Conservation (phyloP, 1,140 invertebrate species). For the Helicorthomorpha holstii region DNA sequence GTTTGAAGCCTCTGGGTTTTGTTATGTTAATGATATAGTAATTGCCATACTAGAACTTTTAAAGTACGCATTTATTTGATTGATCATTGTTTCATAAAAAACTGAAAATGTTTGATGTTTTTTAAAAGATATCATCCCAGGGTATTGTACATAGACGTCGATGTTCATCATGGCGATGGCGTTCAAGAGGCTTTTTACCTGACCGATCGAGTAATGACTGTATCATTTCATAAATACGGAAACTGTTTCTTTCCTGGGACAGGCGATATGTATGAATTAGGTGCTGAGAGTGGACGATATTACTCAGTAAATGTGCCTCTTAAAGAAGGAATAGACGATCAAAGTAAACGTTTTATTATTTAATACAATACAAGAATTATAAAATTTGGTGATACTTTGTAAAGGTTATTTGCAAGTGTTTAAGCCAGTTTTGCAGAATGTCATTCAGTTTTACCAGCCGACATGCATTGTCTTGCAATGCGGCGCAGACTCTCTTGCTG, state of each 20-base stretch:
- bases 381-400: slow-evolving; percentile 7
- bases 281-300: slow-evolving; percentile 77
- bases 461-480: slow-evolving; percentile 88
- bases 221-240: slow-evolving; percentile 98
- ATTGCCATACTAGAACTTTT: slow-evolving; percentile 92
- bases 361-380: slow-evolving; percentile 1
- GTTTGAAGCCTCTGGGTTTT: slow-evolving; percentile 94
- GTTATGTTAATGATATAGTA: slow-evolving; percentile 98
- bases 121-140: slow-evolving; percentile 68
- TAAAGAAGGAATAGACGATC: slow-evolving; percentile 91
- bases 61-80: slow-evolving; percentile 31
- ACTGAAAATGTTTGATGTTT: slow-evolving; percentile 5
- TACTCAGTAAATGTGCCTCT: slow-evolving; percentile 95
- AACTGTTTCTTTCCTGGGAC: slow-evolving; percentile 97
- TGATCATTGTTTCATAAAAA: background rate
- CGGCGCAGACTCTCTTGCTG: slow-evolving; percentile 92
- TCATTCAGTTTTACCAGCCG: slow-evolving; percentile 93
- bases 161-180: slow-evolving; percentile 98
- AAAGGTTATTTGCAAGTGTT: slow-evolving; percentile 68
- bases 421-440: slow-evolving; percentile 78
- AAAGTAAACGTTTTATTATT: slow-evolving; percentile 33
- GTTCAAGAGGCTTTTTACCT: slow-evolving; percentile 99
- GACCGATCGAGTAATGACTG: slow-evolving; percentile 97
- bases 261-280: slow-evolving; percentile 95
- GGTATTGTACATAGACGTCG: slow-evolving; percentile 97